Base-by-base conservation (phyloP, 2,113 vertebrate species). In the Cariama cristata region DNA sequence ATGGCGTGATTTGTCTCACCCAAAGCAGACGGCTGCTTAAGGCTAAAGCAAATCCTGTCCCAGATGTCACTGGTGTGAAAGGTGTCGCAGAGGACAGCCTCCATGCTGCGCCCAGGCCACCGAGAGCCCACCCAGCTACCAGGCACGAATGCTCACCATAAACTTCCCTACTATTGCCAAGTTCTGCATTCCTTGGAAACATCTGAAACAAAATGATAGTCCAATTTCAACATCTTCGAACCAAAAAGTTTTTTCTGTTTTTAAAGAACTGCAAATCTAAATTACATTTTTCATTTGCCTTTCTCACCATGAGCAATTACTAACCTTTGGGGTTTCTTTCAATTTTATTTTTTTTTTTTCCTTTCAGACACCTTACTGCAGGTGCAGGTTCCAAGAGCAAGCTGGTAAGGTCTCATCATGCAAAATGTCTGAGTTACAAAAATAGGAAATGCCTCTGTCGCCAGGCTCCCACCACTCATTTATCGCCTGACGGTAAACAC, bases 1-100 rank as follows among this genome's bases (percentile, higher is more conserved):
- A 40, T 0, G 14, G 45, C 27, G 11, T 0, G 2, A 35, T 8
- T 23, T 3, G 4, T 12, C 30, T 44, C 60, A 10, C 33, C 28
- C 60, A 69, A 21, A 59, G 49, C 49, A 24, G 58, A 20, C 0
- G 12, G 62, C 50, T 64, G 40, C 67, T 14, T 12, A 17, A 35
- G 38, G 23, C 30, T 49, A 16, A 26, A 49, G 52, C 40, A 68
- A 30, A 38, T 23, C 50, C 27, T 82, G 38, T 9, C 76, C 30
- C 42, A 26, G 44, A 8, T 15, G 23, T 58, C 84, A 22, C 38
- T 9, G 42, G 17, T 38, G 68, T 17, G 40, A 26, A 30, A 60
- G 32, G 58, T 45, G 42, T 33, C 12, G 20, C 59, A 50, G 45
- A 58, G 35, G 44, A 60, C 45, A 79, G 42, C 9, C 73, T 47